Conservation (phyloP, 1,140 invertebrate species). For the Zaprionus capensis region DNA sequence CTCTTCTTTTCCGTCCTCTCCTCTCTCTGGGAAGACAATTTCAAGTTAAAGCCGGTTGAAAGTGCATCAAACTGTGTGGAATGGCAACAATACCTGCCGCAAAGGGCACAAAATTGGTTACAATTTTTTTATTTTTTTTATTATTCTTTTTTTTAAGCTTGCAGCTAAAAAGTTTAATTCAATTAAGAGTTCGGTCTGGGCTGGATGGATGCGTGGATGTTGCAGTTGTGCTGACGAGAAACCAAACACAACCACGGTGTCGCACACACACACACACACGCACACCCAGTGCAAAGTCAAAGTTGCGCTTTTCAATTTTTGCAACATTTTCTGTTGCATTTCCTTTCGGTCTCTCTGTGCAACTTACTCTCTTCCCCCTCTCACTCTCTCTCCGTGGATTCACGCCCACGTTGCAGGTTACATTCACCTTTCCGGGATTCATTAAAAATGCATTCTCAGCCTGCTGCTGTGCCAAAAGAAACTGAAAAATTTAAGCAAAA, state of each 20-base stretch:
- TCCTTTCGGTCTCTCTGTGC: constrained; percentile 32
- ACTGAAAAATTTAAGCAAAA: constrained; percentile 62
- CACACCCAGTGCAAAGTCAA: constrained; percentile 51
- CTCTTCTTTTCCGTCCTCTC: too few species aligned
- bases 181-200: constrained; percentile 59
- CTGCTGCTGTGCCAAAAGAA: constrained; percentile 49
- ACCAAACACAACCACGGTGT: constrained; percentile 33
- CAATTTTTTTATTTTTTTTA: constrained; percentile 28
- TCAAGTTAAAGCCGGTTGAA: background rate
- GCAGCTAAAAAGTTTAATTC: constrained; percentile 63
- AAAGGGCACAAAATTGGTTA: constrained; percentile 16
- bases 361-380: constrained; percentile 28
- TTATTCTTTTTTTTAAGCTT: constrained; percentile 27
- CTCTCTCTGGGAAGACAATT: background rate
- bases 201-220: constrained; percentile 32
- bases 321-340: constrained; percentile 56
- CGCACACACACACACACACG: constrained; percentile 17
- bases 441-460: constrained; percentile 69
- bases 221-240: constrained; percentile 38
- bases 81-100: constrained; percentile 11
- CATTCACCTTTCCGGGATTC: constrained; percentile 66
- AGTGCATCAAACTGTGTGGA: constrained; percentile 2
- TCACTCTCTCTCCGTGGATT: constrained; percentile 16
- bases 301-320: constrained; percentile 66
- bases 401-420: constrained; percentile 44